A percentile compares a stretch with the other conserved stretches of the same genome.
These are phyloP conservation scores for Pitangus sulphuratus DNA, from an alignment of 2,797 vertebrate species.

Conservation along the genomic window DNA sequence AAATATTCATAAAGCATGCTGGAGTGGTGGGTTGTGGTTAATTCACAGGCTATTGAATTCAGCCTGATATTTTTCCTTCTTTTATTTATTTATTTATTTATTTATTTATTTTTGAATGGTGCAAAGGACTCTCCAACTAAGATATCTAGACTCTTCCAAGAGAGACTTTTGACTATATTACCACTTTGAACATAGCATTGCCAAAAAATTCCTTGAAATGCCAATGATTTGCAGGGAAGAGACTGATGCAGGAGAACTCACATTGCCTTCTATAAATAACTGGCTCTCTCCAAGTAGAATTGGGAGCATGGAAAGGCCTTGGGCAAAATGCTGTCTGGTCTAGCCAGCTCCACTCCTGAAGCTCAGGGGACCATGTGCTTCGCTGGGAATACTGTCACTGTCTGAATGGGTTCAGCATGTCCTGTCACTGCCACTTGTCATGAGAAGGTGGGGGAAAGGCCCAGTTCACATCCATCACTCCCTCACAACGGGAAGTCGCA, in stretches of 20 bases:
- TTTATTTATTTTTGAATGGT: background rate
- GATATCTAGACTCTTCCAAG: background rate
- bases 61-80: background rate
- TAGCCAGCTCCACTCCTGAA: background rate
- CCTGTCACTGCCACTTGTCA: background rate
- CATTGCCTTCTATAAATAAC: background rate
- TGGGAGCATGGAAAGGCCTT: background rate
- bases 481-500: background rate
- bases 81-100: background rate
- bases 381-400: background rate
- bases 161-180: background rate
- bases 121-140: background rate
- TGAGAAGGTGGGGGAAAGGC: background rate
- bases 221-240: background rate
- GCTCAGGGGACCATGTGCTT: background rate
- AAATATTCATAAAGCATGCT: background rate
- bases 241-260: background rate
- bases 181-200: background rate
- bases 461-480: accelerated
- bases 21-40: background rate
- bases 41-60: background rate
- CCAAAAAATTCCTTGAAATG: background rate
- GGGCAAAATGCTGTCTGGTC: background rate
- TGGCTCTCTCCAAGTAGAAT: background rate
- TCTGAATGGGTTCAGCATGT: background rate